A percentile compares a stretch with the other conserved stretches of the same genome.
Evolutionary conservation across 2,797 vertebrate genomes (phyloP).

Genomic region (Acomys russatus): DNA sequence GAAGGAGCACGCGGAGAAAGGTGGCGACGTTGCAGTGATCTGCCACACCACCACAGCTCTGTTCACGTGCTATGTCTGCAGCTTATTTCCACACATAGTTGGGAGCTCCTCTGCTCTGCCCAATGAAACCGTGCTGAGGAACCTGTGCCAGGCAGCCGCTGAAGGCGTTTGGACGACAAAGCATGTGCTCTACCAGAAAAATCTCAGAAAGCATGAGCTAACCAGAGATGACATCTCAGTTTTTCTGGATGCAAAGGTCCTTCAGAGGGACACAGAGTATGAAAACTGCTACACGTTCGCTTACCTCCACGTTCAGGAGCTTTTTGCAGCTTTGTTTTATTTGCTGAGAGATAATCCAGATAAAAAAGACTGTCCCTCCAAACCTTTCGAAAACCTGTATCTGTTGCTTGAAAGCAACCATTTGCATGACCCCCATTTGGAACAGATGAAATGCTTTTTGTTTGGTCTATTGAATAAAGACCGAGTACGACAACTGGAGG

Average conservation of each 20-base stretch:
- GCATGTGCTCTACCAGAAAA: conserved; percentile 77
- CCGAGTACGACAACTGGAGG: conserved; percentile 66
- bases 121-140: conserved; percentile 65
- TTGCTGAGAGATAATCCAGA: conserved; percentile 42
- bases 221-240: conserved; percentile 60
- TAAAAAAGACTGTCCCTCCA: not conserved
- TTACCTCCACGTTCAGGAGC: conserved; percentile 81
- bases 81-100: conserved; percentile 9
- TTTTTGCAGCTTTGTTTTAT: conserved; percentile 83
- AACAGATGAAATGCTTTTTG: conserved; percentile 77
- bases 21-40: not conserved
- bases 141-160: conserved; percentile 78
- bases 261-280: conserved; percentile 75
- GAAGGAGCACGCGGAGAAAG: conserved; percentile 73
- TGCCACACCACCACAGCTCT: conserved; percentile 70
- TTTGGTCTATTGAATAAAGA: conserved; percentile 85
- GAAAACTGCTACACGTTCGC: conserved; percentile 79
- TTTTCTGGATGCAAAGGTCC: conserved; percentile 77
- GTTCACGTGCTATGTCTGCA: conserved; percentile 68
- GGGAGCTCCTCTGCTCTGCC: not conserved
- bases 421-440: conserved; percentile 73
- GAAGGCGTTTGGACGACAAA: conserved; percentile 75
- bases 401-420: conserved; percentile 67
- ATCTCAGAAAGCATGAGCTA: conserved; percentile 76
- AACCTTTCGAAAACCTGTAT: conserved; percentile 61